These are phyloP conservation scores for Trematocara variabile DNA, from an alignment of 2,113 vertebrate genomes.

Conservation along the genomic window DNA sequence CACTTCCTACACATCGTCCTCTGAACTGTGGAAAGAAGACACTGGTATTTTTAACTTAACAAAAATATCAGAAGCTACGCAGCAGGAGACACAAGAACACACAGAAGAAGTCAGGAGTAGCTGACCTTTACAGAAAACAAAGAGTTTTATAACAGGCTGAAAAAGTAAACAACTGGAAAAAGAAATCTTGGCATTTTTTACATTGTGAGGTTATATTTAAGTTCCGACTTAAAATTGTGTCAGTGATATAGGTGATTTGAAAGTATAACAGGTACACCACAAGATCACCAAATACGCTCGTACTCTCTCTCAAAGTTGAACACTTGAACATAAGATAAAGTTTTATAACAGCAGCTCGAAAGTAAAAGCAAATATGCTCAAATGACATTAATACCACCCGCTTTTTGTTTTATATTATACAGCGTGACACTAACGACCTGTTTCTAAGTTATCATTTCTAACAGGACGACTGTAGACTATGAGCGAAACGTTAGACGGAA, in stretches of 20 bases:
- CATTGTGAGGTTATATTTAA: background rate
- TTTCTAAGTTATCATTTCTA: background rate
- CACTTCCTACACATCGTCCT: slow-evolving; percentile 68
- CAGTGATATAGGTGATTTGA: background rate
- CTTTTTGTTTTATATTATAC: background rate
- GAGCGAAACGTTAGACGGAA: background rate
- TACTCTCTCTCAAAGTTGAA: background rate
- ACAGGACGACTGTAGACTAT: background rate
- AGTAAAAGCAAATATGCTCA: background rate
- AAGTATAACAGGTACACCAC: background rate
- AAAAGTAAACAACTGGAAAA: background rate
- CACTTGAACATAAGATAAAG: background rate
- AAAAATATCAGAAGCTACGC: background rate
- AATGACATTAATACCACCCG: background rate
- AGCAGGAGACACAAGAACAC: background rate
- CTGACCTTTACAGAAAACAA: slow-evolving; percentile 5
- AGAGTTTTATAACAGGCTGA: background rate
- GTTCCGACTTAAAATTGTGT: background rate
- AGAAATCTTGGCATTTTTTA: background rate
- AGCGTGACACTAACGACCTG: background rate
- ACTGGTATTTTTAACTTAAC: background rate
- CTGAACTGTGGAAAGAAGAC: slow-evolving; percentile 21
- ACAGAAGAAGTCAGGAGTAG: background rate
- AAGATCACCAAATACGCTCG: background rate
- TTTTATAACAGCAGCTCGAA: background rate